phyloP scores from a whole-genome alignment of 2,113 vertebrate genomes.

The Carassius auratus region DNA sequence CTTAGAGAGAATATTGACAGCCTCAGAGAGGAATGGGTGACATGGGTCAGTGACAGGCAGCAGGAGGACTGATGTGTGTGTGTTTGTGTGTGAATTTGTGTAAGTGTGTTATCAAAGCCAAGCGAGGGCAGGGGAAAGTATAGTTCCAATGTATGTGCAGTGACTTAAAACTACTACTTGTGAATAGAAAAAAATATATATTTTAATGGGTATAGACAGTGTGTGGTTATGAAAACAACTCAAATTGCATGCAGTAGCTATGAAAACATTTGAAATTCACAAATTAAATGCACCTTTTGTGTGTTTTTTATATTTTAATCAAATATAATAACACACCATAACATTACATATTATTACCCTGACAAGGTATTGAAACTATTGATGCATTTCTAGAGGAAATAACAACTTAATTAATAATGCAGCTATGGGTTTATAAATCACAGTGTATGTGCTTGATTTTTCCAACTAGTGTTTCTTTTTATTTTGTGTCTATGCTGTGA shows the following conservation, averaged over 20 bases:
- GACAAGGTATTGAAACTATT: neutral
- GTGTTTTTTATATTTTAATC: neutral
- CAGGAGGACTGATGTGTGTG: slow-evolving; percentile 3
- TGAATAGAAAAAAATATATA: neutral
- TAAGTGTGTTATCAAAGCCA: neutral
- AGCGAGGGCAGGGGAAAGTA: neutral
- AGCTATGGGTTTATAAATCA: neutral
- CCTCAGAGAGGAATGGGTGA: slow-evolving; percentile 31
- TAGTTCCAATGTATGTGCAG: neutral
- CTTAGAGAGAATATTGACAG: slow-evolving; percentile 49
- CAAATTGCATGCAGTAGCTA: neutral
- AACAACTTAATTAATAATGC: neutral
- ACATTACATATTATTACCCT: neutral
- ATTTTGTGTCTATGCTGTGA: neutral
- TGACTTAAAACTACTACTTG: neutral
- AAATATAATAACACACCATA: neutral
- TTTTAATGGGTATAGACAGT: slow-evolving; percentile 3
- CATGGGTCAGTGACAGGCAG: slow-evolving; percentile 38
- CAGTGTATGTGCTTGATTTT: neutral
- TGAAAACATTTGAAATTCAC: slow-evolving; percentile 3
- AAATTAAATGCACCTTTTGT: neutral
- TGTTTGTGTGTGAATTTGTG: neutral
- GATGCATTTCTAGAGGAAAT: neutral
- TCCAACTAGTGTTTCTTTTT: neutral
- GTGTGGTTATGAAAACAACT: neutral